These are phyloP conservation scores for Odobenus rosmarus DNA, from an alignment of 2,113 vertebrate species.

Conservation along the genomic window DNA sequence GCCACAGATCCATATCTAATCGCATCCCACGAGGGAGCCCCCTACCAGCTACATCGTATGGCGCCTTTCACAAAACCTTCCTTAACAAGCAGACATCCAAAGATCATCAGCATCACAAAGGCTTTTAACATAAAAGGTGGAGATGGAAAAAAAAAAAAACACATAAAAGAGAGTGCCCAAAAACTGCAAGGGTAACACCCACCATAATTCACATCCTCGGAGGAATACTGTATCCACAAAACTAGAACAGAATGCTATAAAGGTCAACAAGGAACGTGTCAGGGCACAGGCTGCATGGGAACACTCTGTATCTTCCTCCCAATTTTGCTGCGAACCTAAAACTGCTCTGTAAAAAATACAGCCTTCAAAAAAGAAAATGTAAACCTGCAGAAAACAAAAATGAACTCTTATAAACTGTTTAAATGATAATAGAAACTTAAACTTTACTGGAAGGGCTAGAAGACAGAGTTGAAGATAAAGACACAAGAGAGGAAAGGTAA, in stretches of 20 bases:
- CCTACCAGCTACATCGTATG: rapidly evolving
- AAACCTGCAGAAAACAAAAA: neutral
- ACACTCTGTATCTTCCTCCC: neutral
- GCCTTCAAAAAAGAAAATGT: neutral
- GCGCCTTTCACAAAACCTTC: neutral
- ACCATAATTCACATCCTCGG: neutral
- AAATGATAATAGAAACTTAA: neutral
- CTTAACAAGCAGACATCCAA: neutral
- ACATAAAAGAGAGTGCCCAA: neutral
- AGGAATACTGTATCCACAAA: neutral
- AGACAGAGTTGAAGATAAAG: neutral
- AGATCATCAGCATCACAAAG: neutral
- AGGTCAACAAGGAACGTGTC: neutral
- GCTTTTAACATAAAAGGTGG: neutral
- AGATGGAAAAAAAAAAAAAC: neutral
- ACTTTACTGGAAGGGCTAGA: neutral
- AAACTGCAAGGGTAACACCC: neutral
- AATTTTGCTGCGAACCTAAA: neutral
- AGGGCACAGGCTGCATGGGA: neutral
- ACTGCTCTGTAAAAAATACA: neutral
- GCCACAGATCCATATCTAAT: neutral
- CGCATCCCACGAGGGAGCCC: neutral
- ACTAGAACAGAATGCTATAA: neutral
- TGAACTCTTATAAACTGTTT: neutral
- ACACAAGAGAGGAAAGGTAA: neutral